Evolutionary conservation across 2,113 vertebrate genomes (phyloP).

Genomic region (Tychaedon coryphoeus): DNA sequence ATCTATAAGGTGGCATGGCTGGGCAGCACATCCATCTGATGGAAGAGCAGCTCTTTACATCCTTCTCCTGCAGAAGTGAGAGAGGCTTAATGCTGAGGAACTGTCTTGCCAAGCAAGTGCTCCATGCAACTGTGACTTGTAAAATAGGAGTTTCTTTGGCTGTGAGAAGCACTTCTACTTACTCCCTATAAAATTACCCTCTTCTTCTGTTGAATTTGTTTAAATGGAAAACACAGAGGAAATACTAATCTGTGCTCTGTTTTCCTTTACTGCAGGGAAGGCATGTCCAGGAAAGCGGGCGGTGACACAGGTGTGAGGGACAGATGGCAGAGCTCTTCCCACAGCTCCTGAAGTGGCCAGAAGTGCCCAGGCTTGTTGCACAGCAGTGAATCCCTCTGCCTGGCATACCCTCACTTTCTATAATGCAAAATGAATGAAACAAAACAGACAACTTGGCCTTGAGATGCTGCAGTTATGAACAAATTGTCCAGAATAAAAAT

Average conservation of each 20-base stretch:
- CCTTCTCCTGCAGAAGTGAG: background rate
- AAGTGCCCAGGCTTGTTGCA: background rate
- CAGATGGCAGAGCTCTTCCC: background rate
- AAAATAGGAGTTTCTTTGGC: background rate
- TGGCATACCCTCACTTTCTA: rapidly evolving
- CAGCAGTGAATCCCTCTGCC: background rate
- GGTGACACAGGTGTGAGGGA: background rate
- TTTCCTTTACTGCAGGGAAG: background rate
- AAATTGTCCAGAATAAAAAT: background rate
- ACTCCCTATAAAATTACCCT: background rate
- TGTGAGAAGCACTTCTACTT: background rate
- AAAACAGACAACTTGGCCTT: background rate
- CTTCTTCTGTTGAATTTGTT: background rate
- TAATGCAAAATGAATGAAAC: background rate
- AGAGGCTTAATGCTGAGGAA: rapidly evolving
- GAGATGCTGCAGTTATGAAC: background rate
- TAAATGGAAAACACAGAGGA: background rate
- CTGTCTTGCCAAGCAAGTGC: background rate
- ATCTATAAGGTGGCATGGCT: background rate
- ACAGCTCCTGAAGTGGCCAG: background rate
- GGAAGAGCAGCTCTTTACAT: background rate
- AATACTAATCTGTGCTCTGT: background rate
- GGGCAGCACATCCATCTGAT: background rate
- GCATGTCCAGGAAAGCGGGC: background rate
- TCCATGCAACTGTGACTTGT: rapidly evolving